Percentiles rank a stretch among this genome's conserved stretches.
Conservation (phyloP, 2,113 vertebrate genomes). For the Ginglymostoma cirratum region DNA sequence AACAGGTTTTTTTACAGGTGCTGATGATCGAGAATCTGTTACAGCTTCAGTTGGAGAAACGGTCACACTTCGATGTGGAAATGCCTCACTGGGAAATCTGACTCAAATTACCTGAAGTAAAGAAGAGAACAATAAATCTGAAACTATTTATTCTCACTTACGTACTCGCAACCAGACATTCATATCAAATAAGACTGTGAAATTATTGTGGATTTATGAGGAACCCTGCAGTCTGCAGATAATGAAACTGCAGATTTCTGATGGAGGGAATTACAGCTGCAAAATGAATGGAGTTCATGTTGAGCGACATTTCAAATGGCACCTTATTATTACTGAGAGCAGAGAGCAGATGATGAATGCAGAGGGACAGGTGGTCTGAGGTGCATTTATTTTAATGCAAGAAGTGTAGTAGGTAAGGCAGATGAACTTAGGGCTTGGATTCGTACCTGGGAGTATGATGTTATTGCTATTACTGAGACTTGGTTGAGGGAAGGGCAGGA, state of each 20-base stretch:
- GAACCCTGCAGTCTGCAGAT: background rate
- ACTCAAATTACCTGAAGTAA: background rate
- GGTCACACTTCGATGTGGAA: background rate
- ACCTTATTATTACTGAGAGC: background rate
- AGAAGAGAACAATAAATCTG: background rate
- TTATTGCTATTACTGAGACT: no score
- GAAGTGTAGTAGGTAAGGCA: no score
- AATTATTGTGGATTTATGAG: background rate
- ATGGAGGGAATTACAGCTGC: background rate
- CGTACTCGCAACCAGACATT: background rate
- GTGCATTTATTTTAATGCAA: no score
- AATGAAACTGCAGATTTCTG: background rate
- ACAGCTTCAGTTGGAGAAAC: background rate
- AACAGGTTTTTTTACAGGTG: background rate
- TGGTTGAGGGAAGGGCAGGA: no score
- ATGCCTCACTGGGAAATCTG: background rate
- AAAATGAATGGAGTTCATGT: background rate
- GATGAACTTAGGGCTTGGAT: no score
- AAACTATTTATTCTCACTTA: background rate
- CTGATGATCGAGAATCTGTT: background rate
- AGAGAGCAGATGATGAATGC: no score
- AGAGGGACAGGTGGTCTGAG: no score
- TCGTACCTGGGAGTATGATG: no score
- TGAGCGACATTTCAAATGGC: background rate
- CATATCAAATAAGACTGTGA: background rate